Evolutionary conservation across 2,797 vertebrate species (phyloP).

Genomic region (Toxotes lorentzi): DNA sequence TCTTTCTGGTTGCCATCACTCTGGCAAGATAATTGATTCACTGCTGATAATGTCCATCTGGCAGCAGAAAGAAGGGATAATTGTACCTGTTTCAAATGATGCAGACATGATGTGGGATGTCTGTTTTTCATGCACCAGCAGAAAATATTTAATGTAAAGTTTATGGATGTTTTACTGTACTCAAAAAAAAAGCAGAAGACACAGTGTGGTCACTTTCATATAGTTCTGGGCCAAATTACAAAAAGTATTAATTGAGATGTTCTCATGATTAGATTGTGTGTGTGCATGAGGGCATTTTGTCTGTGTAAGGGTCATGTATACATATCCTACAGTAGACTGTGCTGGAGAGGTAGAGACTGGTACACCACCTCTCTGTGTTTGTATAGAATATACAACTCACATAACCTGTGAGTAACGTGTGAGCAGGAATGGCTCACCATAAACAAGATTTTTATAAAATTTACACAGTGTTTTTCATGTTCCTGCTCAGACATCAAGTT

Average conservation of each 20-base stretch:
- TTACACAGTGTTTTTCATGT: not conserved
- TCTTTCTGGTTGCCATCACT: slow-evolving; percentile 60
- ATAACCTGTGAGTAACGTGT: slow-evolving; percentile 13
- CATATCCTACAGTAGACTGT: not conserved
- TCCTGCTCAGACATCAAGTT: not conserved
- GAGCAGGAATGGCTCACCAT: slow-evolving; percentile 3
- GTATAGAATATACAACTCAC: not conserved
- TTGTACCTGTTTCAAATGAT: slow-evolving; percentile 38
- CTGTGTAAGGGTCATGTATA: slow-evolving; percentile 6
- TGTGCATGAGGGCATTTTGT: slow-evolving; percentile 38
- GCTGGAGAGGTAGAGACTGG: slow-evolving; percentile 20
- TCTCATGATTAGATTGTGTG: slow-evolving; percentile 32
- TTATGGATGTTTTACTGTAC: not conserved
- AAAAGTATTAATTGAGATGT: no score
- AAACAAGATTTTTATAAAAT: not conserved
- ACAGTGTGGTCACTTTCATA: not conserved
- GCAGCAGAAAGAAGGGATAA: slow-evolving; percentile 33
- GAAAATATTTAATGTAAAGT: not conserved
- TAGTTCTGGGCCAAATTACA: not conserved
- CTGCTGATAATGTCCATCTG: slow-evolving; percentile 41
- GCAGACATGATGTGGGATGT: slow-evolving; percentile 9
- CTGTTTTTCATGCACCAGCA: slow-evolving; percentile 13
- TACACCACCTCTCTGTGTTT: slow-evolving; percentile 23
- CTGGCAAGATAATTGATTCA: slow-evolving; percentile 60
- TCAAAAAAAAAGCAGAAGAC: not conserved